Evolutionary conservation across 2,888 invertebrate genomes (phyloP).

Genomic region (Sinhomidia bicolor): DNA sequence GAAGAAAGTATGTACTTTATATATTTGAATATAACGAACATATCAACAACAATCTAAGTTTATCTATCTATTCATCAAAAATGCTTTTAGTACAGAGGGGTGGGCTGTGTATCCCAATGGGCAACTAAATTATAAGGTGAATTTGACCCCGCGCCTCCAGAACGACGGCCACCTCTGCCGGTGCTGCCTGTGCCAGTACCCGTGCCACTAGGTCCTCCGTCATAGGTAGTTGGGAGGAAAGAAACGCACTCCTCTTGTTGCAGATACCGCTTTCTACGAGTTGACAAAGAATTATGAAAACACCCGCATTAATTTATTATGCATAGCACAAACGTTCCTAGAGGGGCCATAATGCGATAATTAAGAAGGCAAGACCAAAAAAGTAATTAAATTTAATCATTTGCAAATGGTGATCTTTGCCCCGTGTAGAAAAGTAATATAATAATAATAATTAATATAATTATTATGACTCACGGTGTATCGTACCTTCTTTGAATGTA

Average conservation of each 20-base stretch:
- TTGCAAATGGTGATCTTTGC: background rate
- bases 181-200: conserved; percentile 74
- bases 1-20: background rate
- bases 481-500: conserved; percentile 93
- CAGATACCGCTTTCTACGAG: conserved; percentile 82
- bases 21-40: conserved; percentile 30
- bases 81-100: conserved; percentile 80
- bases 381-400: conserved; percentile 56
- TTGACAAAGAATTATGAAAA: conserved; percentile 15
- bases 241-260: conserved; percentile 93
- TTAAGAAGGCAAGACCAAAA: conserved; percentile 8
- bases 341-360: background rate
- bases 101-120: conserved; percentile 79
- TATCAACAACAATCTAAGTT: conserved; percentile 42
- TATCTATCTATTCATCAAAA: conserved; percentile 72
- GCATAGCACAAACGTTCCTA: background rate
- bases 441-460: conserved; percentile 1
- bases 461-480: background rate
- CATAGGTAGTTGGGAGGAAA: conserved; percentile 85
- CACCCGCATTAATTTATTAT: conserved; percentile 8
- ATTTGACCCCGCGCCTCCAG: conserved; percentile 80
- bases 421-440: background rate
- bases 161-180: conserved; percentile 77
- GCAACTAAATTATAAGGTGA: conserved; percentile 79
- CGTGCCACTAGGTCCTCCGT: conserved; percentile 75